Percentiles rank a stretch among this genome's conserved stretches.
Conservation (phyloP, 1,140 invertebrate species). For the Monomorium pharaonis region DNA sequence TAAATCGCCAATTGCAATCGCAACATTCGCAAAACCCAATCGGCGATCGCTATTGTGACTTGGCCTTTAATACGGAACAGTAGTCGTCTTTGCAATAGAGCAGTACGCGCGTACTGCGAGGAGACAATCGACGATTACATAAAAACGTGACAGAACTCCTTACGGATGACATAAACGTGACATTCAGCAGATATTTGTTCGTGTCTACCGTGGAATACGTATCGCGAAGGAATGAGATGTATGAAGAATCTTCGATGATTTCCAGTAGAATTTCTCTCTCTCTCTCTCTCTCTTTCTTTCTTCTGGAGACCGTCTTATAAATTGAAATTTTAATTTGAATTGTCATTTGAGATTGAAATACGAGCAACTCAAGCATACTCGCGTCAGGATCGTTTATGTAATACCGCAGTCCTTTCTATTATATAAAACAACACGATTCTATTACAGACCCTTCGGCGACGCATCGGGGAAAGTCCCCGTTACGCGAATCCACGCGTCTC, state of each 20-base stretch:
- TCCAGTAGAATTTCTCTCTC: no score
- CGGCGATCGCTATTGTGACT: no score
- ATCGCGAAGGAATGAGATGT: no score
- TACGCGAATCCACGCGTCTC: slow-evolving; percentile 29
- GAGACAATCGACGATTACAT: neutral
- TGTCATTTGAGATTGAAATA: neutral
- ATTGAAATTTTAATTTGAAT: no score
- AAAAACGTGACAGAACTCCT: slow-evolving; percentile 1
- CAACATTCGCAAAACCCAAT: no score
- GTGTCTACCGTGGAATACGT: neutral
- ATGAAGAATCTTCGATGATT: neutral
- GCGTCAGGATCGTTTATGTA: no score
- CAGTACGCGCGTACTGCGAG: neutral
- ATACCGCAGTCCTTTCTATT: no score
- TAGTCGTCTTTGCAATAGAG: no score
- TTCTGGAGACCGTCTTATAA: neutral
- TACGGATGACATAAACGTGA: neutral
- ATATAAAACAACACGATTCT: neutral
- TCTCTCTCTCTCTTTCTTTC: no score
- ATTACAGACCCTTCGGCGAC: neutral
- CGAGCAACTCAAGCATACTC: neutral
- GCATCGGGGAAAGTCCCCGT: slow-evolving; percentile 54
- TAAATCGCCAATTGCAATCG: no score
- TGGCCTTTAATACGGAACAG: no score
- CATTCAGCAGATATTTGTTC: neutral